Base-by-base conservation (phyloP, 2,113 vertebrate genomes). In the Glareola pratincola region DNA sequence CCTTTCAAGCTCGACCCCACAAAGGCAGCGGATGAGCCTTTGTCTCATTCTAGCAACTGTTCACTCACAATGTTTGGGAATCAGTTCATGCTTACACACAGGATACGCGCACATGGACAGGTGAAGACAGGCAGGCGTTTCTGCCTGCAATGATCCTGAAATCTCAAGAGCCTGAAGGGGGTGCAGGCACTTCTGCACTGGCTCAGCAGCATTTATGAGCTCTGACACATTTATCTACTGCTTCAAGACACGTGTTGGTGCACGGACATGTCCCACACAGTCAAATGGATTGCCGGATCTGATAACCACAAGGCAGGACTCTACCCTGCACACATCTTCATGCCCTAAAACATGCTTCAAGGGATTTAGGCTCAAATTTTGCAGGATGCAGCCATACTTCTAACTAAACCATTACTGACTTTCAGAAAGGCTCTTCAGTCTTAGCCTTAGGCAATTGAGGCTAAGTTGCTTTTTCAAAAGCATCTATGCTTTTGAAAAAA, bases 81-180 rank as follows among this genome's bases (percentile, higher is more conserved):
- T n/a, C 53, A 48, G 27, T 24, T 78, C 56, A 18, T 24, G 4
- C 36, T 73, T 74, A 41, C 12, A 32, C 3, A 13, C 8, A 53
- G 43, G 66, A 39, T 14, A 59, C 0, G 0, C 0, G 3, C 22
- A 39, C 1, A 0, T 13, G 50, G 32, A 79, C 67, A 69, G 60
- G 34, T 63, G 27, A 47, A 77, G 60, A 22, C 62, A 57, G 51
- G 53, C 68, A 84, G 50, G 50, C 56, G 73, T 45, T 50, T 78
- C 74, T 71, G 41, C 47, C 37, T 62, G 64, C 45, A 50, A 0
- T 3, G 41, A 81, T 36, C 37, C 68, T 0, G 2, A 57, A 81
- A 78, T 57, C 41, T 74, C n/a, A 39, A n/a, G 88, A 78, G 30
- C 36, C 26, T 64, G n/a, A 32, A 41, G 45, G 10, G 29, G 22